A percentile compares a stretch with the other conserved stretches of the same genome.
phyloP scores from a whole-genome alignment of 2,888 invertebrate genomes.

The Saturnia pavonia region DNA sequence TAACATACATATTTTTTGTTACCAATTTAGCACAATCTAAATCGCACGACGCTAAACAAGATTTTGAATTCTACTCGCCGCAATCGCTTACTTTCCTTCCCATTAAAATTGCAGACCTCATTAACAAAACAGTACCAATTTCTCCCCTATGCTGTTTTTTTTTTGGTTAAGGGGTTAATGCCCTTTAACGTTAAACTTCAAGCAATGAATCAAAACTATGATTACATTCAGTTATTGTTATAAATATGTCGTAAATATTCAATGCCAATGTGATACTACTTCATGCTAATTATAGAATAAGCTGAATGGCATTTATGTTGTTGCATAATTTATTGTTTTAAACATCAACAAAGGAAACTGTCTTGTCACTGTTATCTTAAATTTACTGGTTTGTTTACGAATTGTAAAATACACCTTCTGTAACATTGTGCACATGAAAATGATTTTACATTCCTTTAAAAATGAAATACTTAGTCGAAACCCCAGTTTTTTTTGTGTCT shows the following conservation, averaged over 20 bases:
- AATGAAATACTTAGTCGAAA: too few species aligned
- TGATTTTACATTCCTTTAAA: neutral
- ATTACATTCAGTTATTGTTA: neutral
- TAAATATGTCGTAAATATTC: neutral
- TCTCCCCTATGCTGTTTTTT: too few species aligned
- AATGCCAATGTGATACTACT: neutral
- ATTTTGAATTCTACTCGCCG: too few species aligned
- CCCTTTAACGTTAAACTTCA: neutral
- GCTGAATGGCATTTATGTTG: neutral
- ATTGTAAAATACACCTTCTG: slow-evolving; percentile 14
- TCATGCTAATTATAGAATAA: neutral
- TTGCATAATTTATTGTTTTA: neutral
- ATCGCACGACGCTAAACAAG: too few species aligned
- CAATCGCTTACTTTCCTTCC: too few species aligned
- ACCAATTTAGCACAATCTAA: too few species aligned
- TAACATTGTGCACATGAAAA: neutral
- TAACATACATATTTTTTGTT: too few species aligned
- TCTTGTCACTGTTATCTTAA: slow-evolving; percentile 22
- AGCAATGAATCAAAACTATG: neutral
- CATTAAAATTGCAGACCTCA: too few species aligned
- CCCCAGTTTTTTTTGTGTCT: too few species aligned
- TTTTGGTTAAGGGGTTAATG: too few species aligned
- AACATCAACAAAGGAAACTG: slow-evolving; percentile 14
- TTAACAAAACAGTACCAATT: too few species aligned
- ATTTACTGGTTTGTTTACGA: slow-evolving; percentile 28